Base-by-base conservation (phyloP, 2,113 vertebrate genomes). In the Hoplias malabaricus region DNA sequence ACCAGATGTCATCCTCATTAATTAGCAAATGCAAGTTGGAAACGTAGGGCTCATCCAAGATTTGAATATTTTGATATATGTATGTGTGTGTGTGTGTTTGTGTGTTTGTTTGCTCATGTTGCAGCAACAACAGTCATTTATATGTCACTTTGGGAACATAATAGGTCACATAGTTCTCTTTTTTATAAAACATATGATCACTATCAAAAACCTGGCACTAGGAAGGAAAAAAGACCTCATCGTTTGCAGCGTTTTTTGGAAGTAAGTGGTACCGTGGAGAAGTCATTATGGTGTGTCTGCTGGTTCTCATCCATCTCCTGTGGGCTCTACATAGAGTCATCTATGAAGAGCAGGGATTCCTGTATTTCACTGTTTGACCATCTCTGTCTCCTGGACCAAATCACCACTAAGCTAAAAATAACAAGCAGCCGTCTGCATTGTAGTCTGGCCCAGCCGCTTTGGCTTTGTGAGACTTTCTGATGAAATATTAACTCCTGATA, bases 341-440 rank as follows among this genome's bases (percentile, higher is more conserved):
- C 23, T 61, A 53, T 40, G 76, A 63, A 73, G 77, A 29, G 0
- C 75, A 10, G 8, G 80, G 82, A 66, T 31, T 62, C 61, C 61
- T 78, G 21, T 73, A 33, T n/a, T 76, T 83, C 62, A 72, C 50
- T 54, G 53, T 74, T 75, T 84, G 77, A 79, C 19, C 23, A 54
- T 66, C 1, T 33, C 82, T 67, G 79, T 76, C 86, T 79, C 63
- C 61, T 56, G 66, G 82, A 70, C 53, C 68, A 4, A 63, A 54
- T 84, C 67, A 85, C 80, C 82, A 84, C 82, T 79, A 38, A 25
- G 57, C 86, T 88, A 85, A 87, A 89, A 88, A 87, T 87, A 88
- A 86, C 82, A 85, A 62, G 70, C 61, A 79, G 61, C 29, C 33
- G 46, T 84, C 83, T 73, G 83, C 73, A 69, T 69, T 73, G 77